These are phyloP conservation scores for Koerneria pararmatus DNA, from an alignment of 2,888 invertebrate genomes.

Conservation along the genomic window DNA sequence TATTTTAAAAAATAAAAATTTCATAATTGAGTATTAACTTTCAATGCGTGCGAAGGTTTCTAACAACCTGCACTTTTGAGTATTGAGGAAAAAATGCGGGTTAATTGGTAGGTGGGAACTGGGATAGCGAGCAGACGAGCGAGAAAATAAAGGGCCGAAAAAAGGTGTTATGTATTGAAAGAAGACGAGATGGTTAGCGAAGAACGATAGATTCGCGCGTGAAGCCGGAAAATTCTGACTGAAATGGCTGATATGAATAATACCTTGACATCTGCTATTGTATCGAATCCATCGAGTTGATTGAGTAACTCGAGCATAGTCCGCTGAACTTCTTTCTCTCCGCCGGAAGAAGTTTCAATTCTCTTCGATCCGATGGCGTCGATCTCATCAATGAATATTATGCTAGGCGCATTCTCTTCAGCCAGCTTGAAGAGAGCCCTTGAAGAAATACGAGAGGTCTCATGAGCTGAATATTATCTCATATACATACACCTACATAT, in stretches of 20 bases:
- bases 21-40: too few relatives aligned
- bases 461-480: neutral
- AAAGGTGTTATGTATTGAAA: too few relatives aligned
- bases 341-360: constrained; percentile 95
- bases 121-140: too few relatives aligned
- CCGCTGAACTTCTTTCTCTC: constrained; percentile 79
- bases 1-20: too few relatives aligned
- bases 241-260: neutral
- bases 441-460: constrained; percentile 3
- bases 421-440: constrained; percentile 53
- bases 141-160: too few relatives aligned
- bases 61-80: too few relatives aligned
- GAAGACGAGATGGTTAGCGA: too few relatives aligned
- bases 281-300: constrained; percentile 95
- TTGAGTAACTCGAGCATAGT: constrained; percentile 97
- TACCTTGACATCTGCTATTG: constrained; percentile 89
- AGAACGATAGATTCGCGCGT: too few relatives aligned
- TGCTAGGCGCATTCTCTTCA: constrained; percentile 67
- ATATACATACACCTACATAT: neutral
- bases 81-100: too few relatives aligned
- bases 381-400: constrained; percentile 98
- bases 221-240: too few relatives aligned
- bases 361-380: constrained; percentile 96
- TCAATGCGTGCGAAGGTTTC: too few relatives aligned
- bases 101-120: too few relatives aligned